Conservation (phyloP, 2,113 vertebrate species). For the Rhabdomys dilectus region DNA sequence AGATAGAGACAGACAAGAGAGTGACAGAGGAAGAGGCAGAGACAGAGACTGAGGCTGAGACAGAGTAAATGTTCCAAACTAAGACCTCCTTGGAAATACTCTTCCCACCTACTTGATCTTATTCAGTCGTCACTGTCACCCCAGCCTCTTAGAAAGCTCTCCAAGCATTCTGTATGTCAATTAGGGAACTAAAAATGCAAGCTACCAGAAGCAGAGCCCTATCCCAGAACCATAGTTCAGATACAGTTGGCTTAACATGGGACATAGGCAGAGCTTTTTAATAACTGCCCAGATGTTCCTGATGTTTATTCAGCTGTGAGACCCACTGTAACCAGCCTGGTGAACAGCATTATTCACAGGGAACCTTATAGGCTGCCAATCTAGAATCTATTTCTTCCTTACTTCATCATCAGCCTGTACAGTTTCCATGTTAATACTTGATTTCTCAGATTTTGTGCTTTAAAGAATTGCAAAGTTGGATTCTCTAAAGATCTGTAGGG, state of each 20-base stretch:
- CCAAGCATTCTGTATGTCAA: conserved; percentile 2
- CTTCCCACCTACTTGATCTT: neutral
- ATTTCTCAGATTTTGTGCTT: neutral
- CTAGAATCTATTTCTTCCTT: neutral
- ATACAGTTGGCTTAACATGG: neutral
- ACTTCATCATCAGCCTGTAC: neutral
- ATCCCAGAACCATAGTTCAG: neutral
- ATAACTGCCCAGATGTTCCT: neutral
- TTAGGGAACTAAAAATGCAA: neutral
- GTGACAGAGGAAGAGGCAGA: neutral
- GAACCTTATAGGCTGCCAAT: neutral
- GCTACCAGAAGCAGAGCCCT: neutral
- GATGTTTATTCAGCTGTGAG: neutral
- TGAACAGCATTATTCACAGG: neutral
- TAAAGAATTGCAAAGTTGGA: conserved; percentile 8
- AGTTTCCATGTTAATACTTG: neutral
- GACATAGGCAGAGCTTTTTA: neutral
- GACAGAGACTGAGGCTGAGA: neutral
- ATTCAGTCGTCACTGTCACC: neutral
- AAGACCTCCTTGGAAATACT: neutral
- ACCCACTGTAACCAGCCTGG: neutral
- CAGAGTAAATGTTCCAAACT: neutral
- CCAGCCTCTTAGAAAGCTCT: neutral
- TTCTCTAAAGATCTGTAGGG: neutral
- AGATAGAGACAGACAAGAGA: too few relatives aligned